Evolutionary conservation across 2,888 invertebrate species (phyloP).

Genomic region (Flabesymbios commensalis): DNA sequence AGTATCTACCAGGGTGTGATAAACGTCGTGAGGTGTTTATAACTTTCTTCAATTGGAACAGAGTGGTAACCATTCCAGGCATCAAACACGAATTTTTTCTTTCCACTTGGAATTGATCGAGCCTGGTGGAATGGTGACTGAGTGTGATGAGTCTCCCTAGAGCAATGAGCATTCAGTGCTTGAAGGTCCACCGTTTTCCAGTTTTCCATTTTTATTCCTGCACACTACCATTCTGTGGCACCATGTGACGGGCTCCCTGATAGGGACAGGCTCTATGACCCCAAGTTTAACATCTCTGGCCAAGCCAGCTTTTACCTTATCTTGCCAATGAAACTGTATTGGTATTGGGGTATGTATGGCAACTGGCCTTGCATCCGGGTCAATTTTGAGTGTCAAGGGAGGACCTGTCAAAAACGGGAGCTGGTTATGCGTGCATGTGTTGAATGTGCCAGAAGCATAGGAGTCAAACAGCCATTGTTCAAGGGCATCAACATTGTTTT

Average conservation of each 20-base stretch:
- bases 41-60: not conserved
- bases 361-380: constrained; percentile 20
- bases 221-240: constrained; percentile 24
- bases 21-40: constrained; percentile 27
- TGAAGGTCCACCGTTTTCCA: constrained; percentile 41
- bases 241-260: constrained; percentile 20
- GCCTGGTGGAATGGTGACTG: constrained; percentile 37
- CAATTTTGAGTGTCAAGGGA: constrained; percentile 24
- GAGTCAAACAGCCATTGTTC: constrained; percentile 15
- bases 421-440: constrained; percentile 24
- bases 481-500: constrained; percentile 12
- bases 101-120: constrained; percentile 29
- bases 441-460: constrained; percentile 27
- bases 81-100: not conserved
- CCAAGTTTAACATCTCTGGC: constrained; percentile 27
- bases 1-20: constrained; percentile 32
- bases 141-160: constrained; percentile 37
- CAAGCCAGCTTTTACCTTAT: constrained; percentile 20
- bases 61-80: constrained; percentile 7
- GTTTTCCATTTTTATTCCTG: constrained; percentile 32
- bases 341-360: constrained; percentile 24
- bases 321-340: constrained; percentile 26
- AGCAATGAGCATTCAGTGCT: constrained; percentile 35
- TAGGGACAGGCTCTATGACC: constrained; percentile 22
- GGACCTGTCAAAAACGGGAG: constrained; percentile 24